Base-by-base conservation (phyloP, 2,888 invertebrate species). In the Tipula confusa region DNA sequence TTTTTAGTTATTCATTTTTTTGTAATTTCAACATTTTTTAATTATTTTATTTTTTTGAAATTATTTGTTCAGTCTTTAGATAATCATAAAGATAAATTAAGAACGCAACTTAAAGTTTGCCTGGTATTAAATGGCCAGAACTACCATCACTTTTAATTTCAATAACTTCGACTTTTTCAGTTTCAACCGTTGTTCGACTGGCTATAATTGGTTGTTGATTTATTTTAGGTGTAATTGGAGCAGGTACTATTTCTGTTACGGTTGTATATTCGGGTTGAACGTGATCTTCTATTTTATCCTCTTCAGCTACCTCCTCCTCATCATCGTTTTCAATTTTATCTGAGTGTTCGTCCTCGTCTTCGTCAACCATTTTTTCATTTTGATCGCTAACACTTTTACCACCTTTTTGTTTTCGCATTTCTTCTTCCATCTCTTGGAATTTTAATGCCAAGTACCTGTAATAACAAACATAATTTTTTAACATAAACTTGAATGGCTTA, bases 351-450 rank as follows among this genome's bases (percentile, higher is more conserved):
- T 85, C 85, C n/a, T 85, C 84, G 43, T 86, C 85, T 48, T 85
- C 83, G 24, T 84, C 84, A n/a, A n/a, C n/a, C 81, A 85, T 84
- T 6, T 85, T 83, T 84, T 88, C 85, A 18, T 87, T 86, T 2
- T 89, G 89, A 84, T 89, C 88, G 83, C 88, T 84, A 82, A 84
- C 84, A 83, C 84, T 84, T 83, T 87, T 86, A 86, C 91, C 90
- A 86, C 91, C 92, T 86, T 94, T 94, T 86, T 93, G 91, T 87
- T 93, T 92, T 84, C 92, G 93, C 90, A 95, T 92, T 89, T 95
- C 94, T 85, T 94, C 94, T 89, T 96, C 96, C 94, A 95, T 95
- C 89, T 96, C 96, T 90, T 95, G 93, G 87, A 95, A 96, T 88
- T 96, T 96, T 84, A 95, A 89, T 11, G 95, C 95, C 83, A 96